phyloP scores from a whole-genome alignment of 2,113 vertebrate genomes.

The Coracopsis vasa region DNA sequence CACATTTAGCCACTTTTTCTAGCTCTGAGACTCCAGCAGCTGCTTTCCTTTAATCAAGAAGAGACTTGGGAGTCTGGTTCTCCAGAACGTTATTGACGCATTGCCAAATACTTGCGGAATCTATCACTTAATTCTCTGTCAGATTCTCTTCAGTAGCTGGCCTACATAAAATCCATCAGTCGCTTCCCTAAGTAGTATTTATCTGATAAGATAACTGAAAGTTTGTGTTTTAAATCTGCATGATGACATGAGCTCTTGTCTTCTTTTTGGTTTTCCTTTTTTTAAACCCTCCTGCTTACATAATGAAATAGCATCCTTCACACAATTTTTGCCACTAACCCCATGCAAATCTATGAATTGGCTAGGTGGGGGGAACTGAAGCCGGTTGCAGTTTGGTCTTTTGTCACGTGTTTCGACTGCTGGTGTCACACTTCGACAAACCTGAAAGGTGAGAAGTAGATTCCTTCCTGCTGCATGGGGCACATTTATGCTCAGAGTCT shows the following conservation, averaged over 20 bases:
- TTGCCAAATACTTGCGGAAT: conserved; percentile 37
- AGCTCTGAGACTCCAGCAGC: conserved; percentile 30
- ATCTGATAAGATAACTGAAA: conserved; percentile 36
- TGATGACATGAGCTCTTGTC: not conserved
- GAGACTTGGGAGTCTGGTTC: not conserved
- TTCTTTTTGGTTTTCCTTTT: not conserved
- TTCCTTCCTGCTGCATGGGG: not conserved
- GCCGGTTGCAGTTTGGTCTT: not conserved
- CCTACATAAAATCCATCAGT: not conserved
- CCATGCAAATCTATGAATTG: not conserved
- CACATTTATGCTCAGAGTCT: not conserved
- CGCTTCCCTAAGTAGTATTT: not conserved
- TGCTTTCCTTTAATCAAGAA: conserved; percentile 48
- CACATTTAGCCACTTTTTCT: conserved; percentile 29
- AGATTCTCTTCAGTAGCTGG: not conserved
- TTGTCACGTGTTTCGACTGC: not conserved
- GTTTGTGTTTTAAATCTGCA: not conserved
- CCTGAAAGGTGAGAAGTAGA: not conserved
- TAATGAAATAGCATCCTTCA: not conserved
- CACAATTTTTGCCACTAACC: not conserved
- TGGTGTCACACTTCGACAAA: not conserved
- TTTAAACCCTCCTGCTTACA: conserved; percentile 10
- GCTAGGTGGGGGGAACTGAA: not conserved
- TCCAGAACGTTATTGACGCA: not conserved
- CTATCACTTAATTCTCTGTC: conserved; percentile 31